Conservation (phyloP, 2,888 invertebrate species). For the Tachystola acroxantha region DNA sequence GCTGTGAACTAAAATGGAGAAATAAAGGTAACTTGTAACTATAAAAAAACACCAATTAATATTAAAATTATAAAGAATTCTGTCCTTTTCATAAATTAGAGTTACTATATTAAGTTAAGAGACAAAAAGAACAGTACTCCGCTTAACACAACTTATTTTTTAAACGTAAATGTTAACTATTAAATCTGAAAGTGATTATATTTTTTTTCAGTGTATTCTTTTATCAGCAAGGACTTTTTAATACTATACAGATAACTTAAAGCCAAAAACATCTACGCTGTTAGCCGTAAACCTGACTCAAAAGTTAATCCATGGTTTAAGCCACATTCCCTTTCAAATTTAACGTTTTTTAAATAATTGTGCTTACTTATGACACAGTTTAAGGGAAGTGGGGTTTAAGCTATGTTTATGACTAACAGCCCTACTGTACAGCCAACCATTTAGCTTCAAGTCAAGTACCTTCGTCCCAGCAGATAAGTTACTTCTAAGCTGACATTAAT, state of each 20-base stretch:
- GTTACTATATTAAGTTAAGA: slow-evolving; percentile 6
- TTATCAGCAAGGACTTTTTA: slow-evolving; percentile 30
- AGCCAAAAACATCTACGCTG: slow-evolving; percentile 67
- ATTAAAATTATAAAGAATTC: slow-evolving; percentile 19
- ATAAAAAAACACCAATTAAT: slow-evolving; percentile 29
- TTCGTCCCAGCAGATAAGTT: slow-evolving; percentile 30
- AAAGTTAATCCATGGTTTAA: no score
- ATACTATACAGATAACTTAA: slow-evolving; percentile 53
- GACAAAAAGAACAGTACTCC: slow-evolving; percentile 37
- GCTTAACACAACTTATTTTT: slow-evolving; percentile 69
- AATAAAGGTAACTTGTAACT: slow-evolving; percentile 22
- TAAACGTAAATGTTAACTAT: slow-evolving; percentile 57
- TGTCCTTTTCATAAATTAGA: no score
- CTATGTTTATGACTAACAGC: no score
- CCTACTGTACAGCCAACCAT: slow-evolving; percentile 68
- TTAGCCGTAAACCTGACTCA: no score
- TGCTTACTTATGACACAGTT: no score
- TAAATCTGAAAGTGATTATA: slow-evolving; percentile 30
- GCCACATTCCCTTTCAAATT: no score
- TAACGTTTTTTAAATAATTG: no score
- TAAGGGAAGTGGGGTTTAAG: no score
- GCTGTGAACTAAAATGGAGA: slow-evolving; percentile 60
- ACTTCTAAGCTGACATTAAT: slow-evolving; percentile 3
- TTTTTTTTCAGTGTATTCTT: slow-evolving; percentile 23
- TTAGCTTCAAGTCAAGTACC: slow-evolving; percentile 41